Base-by-base conservation (phyloP, 2,113 vertebrate genomes). In the Corythornis madagascariensis region DNA sequence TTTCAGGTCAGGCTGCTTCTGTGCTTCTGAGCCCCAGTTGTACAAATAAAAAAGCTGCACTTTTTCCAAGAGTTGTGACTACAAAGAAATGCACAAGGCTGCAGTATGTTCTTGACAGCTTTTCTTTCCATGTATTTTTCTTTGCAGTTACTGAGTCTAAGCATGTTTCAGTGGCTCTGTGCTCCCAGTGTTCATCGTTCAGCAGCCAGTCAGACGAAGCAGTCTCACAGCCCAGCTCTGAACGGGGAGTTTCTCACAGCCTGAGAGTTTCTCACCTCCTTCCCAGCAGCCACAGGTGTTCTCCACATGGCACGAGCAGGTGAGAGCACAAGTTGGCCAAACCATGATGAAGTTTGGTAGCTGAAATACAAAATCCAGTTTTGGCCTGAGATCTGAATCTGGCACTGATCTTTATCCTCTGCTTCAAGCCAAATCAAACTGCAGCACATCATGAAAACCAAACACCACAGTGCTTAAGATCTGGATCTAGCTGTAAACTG, bases 381-480 rank as follows among this genome's bases (percentile, higher is more conserved):
- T 79, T 96, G 94, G 92, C 88, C 48, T 10, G 24, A 93, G 89
- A 94, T 94, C 91, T 95, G 84, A 89, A 74, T 64, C 91, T 94
- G 91, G 89, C 91, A 80, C 72, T 48, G 11, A 0, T 1, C 63
- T 93, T 78, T 43, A 55, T 76, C 29, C 60, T 60, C 31, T 3
- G 8, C 42, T 60, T 33, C 0, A 0, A 92, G 94, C 89, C 92
- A 94, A 94, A 91, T 17, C 91, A 92, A 92, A 89, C 78, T 45
- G 72, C 60, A 76, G 78, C 85, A 90, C 4, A 0, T 81, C 85
- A 56, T 24, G 71, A 83, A 95, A 90, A 78, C 63, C 81, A 77
- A 95, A 87, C 74, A 43, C 45, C 2, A 0, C 86, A 5, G 2
- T 18, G n/a, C 87, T 77, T 73, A 66, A 90, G 80, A 60, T 84